Conservation (phyloP, 2,113 vertebrate genomes). For the Stegastes partitus region DNA sequence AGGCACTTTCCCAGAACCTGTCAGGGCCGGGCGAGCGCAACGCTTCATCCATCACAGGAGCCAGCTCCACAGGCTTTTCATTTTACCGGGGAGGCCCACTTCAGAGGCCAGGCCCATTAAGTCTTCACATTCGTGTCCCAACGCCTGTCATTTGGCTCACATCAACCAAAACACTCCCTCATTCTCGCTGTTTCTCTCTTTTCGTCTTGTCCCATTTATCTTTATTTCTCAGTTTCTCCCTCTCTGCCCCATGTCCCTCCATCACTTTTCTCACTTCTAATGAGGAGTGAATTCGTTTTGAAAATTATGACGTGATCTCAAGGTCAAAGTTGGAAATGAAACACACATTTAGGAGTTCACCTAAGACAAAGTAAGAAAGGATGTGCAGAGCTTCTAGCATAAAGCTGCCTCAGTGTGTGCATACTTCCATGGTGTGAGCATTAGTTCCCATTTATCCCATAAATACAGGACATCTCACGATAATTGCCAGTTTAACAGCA, state of each 20-base stretch:
- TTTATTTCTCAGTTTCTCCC: conserved; percentile 68
- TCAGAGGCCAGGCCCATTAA: conserved; percentile 80
- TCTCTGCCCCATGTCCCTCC: conserved; percentile 38
- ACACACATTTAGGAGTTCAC: conserved; percentile 64
- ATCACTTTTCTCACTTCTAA: conserved; percentile 74
- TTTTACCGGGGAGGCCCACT: conserved; percentile 75
- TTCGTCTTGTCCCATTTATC: conserved; percentile 70
- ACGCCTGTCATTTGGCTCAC: conserved; percentile 79
- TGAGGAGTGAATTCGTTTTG: conserved; percentile 75
- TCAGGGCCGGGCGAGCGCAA: conserved; percentile 71
- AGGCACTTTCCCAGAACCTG: conserved; percentile 84
- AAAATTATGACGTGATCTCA: conserved; percentile 69
- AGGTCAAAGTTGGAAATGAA: conserved; percentile 71
- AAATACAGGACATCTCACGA: conserved; percentile 33
- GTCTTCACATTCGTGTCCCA: conserved; percentile 81
- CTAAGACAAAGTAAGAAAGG: conserved; percentile 40
- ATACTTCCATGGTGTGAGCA: neutral
- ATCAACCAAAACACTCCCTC: conserved; percentile 70
- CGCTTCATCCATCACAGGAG: conserved; percentile 83
- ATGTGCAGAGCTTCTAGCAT: conserved; percentile 50
- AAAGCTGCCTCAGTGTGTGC: conserved; percentile 23
- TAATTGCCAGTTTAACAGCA: conserved; percentile 49
- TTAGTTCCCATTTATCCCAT: conserved; percentile 34
- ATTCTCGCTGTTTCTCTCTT: conserved; percentile 49
- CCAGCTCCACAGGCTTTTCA: conserved; percentile 77